Conservation (phyloP, 1,140 invertebrate species). For the Paraescarpia echinospica region DNA sequence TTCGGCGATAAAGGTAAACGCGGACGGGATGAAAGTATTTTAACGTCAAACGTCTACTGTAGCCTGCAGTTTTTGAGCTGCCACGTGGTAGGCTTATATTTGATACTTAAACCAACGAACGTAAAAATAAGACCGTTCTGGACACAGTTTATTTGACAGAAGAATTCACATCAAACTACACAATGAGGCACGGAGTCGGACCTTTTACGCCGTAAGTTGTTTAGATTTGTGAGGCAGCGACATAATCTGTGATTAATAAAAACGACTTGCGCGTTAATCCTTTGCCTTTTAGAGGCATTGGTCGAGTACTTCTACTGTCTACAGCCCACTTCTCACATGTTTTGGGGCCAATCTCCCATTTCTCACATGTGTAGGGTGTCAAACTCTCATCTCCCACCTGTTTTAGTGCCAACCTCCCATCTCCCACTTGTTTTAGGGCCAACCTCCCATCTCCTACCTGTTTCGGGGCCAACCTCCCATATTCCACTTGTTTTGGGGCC, state of each 20-base stretch:
- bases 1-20: neutral
- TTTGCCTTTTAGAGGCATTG: neutral
- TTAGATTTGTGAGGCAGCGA: neutral
- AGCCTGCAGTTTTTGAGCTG: neutral
- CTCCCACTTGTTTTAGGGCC: no score
- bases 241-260: neutral
- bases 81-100: neutral
- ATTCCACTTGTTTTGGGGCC: no score
- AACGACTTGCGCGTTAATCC: neutral
- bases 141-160: neutral
- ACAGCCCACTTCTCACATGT: no score
- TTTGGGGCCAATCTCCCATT: no score
- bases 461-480: no score
- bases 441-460: no score
- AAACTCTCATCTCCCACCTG: no score
- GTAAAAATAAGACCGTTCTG: no score
- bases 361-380: no score
- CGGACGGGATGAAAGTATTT: neutral
- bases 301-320: no score
- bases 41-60: neutral
- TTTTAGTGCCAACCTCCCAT: no score
- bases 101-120: neutral
- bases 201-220: neutral
- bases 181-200: neutral
- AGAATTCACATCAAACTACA: neutral